These are phyloP conservation scores for Arrhopalites spinosus DNA, from an alignment of 2,888 invertebrate species.

Conservation along the genomic window DNA sequence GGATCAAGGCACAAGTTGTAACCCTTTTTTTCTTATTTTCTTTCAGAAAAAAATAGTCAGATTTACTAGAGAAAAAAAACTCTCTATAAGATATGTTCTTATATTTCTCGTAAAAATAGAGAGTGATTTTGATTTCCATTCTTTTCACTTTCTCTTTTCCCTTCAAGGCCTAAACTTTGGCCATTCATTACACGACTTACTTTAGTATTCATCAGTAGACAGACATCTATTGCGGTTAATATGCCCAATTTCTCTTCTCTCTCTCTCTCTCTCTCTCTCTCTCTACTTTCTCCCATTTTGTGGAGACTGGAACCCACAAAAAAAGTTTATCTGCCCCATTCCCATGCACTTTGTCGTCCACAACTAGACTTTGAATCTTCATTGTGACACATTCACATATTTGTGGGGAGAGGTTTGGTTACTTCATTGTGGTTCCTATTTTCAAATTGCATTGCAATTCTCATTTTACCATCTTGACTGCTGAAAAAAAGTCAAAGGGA, in stretches of 20 bases:
- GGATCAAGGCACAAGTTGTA: conserved; percentile 20
- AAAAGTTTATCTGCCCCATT: neutral
- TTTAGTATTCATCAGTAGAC: conserved; percentile 24
- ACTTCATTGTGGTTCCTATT: too few species aligned
- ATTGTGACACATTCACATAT: neutral
- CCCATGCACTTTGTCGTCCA: neutral
- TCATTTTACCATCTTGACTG: too few species aligned
- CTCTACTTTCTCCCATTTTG: conserved; percentile 8
- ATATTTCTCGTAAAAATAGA: neutral
- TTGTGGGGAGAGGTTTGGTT: too few species aligned
- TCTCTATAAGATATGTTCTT: neutral
- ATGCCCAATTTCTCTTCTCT: conserved; percentile 17
- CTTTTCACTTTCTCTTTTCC: neutral
- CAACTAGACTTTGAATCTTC: neutral
- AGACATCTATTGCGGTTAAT: conserved; percentile 20
- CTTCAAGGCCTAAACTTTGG: conserved; percentile 6
- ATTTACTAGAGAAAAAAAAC: neutral
- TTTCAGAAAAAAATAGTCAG: neutral
- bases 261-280: neutral
- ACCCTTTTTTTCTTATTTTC: neutral
- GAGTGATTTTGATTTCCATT: conserved; percentile 22
- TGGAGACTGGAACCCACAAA: neutral
- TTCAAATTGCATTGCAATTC: too few species aligned
- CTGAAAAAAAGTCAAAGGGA: neutral
- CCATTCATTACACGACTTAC: conserved; percentile 8